Conservation (phyloP, 2,888 invertebrate species). For the Bimastos eiseni region DNA sequence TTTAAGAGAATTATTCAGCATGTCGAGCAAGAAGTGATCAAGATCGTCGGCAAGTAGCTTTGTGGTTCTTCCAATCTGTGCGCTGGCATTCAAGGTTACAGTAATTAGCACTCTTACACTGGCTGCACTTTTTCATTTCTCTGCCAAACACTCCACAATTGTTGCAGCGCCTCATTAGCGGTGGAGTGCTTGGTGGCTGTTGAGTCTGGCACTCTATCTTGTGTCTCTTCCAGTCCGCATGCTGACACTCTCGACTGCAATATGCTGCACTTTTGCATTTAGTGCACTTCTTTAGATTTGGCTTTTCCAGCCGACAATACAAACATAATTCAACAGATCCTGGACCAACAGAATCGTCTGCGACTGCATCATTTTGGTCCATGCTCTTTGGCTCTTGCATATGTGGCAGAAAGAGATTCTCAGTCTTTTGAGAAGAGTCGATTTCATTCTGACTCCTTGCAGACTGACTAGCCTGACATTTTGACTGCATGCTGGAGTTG, state of each 20-base stretch:
- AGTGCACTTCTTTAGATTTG: background rate
- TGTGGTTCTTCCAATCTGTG: background rate
- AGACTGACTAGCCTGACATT: background rate
- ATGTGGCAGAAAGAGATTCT: background rate
- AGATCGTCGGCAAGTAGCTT: background rate
- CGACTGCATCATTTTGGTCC: background rate
- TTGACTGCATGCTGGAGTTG: background rate
- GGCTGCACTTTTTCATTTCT: background rate
- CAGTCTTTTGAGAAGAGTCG: background rate
- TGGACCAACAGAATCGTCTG: background rate
- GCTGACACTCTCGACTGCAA: conserved; percentile 7
- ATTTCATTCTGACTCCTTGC: background rate
- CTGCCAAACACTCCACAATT: background rate
- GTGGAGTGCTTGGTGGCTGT: background rate
- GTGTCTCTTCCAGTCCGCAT: background rate
- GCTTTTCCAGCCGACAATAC: background rate
- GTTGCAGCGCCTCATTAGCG: background rate
- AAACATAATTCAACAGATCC: background rate
- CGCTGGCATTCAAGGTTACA: background rate
- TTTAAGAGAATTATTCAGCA: background rate
- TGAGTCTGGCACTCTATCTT: background rate
- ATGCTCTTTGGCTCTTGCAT: background rate
- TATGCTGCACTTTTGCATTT: conserved; percentile 1
- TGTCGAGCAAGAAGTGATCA: background rate
- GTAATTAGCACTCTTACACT: background rate